Conservation (phyloP, 2,888 invertebrate species). For the Nezara viridula region DNA sequence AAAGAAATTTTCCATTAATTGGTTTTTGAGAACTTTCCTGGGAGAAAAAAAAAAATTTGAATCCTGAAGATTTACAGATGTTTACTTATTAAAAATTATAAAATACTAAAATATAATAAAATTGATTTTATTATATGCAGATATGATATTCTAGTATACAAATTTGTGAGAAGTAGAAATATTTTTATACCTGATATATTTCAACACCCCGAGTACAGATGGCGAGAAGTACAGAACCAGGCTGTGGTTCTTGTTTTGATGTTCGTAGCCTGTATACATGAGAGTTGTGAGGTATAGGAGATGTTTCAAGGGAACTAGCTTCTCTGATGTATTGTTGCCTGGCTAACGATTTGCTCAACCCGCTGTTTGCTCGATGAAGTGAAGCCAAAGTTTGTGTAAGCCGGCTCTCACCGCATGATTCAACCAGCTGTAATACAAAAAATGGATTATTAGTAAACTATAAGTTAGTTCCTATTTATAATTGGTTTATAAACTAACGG, state of each 20-base stretch:
- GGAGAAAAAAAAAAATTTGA: conserved; percentile 35
- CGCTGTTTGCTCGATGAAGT: conserved; percentile 86
- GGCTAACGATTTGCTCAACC: conserved; percentile 84
- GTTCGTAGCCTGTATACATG: conserved; percentile 87
- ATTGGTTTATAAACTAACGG: neutral
- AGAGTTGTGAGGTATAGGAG: conserved; percentile 79
- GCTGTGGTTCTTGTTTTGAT: conserved; percentile 83
- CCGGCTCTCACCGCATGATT: conserved; percentile 67
- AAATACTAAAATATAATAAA: conserved; percentile 10
- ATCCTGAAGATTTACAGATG: neutral
- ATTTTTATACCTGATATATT: conserved; percentile 78
- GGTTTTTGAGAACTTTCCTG: conserved; percentile 70
- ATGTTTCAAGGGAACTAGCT: conserved; percentile 69
- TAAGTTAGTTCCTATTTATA: neutral
- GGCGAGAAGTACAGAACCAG: conserved; percentile 81
- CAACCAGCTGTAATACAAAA: conserved; percentile 67
- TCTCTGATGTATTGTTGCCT: conserved; percentile 85
- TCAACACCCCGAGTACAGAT: conserved; percentile 94
- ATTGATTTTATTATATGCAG: neutral
- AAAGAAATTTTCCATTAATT: conserved; percentile 85
- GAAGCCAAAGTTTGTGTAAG: conserved; percentile 77
- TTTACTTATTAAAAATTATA: neutral
- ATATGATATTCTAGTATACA: neutral
- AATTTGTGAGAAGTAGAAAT: neutral
- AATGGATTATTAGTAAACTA: conserved; percentile 41